phyloP scores from a whole-genome alignment of 2,113 vertebrate genomes.

The Chascanopsetta lugubris region DNA sequence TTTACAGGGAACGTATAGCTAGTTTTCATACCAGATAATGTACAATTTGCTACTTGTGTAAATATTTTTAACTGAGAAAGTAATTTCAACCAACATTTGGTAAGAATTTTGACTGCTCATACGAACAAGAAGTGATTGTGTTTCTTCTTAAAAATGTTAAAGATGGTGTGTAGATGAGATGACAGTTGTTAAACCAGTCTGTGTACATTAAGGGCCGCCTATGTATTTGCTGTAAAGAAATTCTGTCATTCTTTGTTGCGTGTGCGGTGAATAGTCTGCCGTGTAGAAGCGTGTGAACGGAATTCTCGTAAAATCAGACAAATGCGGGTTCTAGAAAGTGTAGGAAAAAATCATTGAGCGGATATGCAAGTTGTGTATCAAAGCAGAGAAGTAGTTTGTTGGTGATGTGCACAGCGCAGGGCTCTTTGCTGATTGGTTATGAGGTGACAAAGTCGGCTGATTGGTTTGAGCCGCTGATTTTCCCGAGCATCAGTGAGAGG shows the following conservation, averaged over 20 bases:
- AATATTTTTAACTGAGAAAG: constrained; percentile 36
- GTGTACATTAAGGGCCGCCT: neutral
- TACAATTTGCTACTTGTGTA: constrained; percentile 45
- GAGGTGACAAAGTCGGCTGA: neutral
- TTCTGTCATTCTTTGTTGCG: constrained; percentile 8
- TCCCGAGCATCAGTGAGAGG: constrained; percentile 32
- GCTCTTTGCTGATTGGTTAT: constrained; percentile 17
- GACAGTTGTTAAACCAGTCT: neutral
- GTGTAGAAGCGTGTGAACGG: neutral
- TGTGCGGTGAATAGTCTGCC: neutral
- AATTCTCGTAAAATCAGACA: neutral
- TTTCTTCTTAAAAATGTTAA: constrained; percentile 13
- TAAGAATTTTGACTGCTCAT: constrained; percentile 39
- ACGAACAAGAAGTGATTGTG: constrained; percentile 42
- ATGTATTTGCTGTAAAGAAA: constrained; percentile 11
- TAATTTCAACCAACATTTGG: constrained; percentile 43
- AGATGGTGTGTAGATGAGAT: neutral
- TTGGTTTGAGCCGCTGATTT: constrained; percentile 16
- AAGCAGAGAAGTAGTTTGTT: neutral
- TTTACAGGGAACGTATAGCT: constrained; percentile 13
- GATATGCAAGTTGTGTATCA: neutral
- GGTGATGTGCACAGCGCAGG: neutral
- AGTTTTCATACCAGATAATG: constrained; percentile 18
- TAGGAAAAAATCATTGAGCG: neutral
- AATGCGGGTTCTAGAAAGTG: neutral